These are phyloP conservation scores for Poecilia latipinna DNA, from an alignment of 2,113 vertebrate genomes.

Conservation along the genomic window DNA sequence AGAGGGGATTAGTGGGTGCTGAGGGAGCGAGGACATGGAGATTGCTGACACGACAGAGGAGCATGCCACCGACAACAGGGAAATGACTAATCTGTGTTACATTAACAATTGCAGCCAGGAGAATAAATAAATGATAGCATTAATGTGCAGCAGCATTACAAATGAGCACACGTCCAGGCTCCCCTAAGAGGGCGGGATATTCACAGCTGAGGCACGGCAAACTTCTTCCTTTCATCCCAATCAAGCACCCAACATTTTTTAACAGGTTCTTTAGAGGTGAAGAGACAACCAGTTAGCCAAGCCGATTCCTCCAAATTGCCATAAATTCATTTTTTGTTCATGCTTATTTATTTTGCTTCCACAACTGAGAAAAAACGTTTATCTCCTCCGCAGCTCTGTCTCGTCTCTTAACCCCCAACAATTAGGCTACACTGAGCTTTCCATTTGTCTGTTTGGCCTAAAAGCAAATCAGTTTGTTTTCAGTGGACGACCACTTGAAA, in stretches of 20 bases:
- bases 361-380: constrained; percentile 54
- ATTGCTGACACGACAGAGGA: not conserved
- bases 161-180: constrained; percentile 14
- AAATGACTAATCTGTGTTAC: not conserved
- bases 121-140: not conserved
- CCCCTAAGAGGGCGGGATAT: constrained; percentile 30
- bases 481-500: constrained; percentile 30
- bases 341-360: constrained; percentile 50
- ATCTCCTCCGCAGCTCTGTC: constrained; percentile 26
- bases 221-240: constrained; percentile 50
- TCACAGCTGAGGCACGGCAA: constrained; percentile 32
- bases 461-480: constrained; percentile 58
- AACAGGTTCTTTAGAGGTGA: constrained; percentile 49
- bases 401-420: constrained; percentile 34
- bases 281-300: constrained; percentile 49
- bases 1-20: not conserved
- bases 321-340: constrained; percentile 59
- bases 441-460: constrained; percentile 44
- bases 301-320: constrained; percentile 53
- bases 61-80: not conserved
- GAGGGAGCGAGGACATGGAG: not conserved
- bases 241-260: constrained; percentile 48
- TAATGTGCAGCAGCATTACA: not conserved
- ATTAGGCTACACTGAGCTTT: constrained; percentile 41
- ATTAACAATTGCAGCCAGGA: not conserved